phyloP scores from a whole-genome alignment of 1,140 invertebrate species.

The Penaeus japonicus region DNA sequence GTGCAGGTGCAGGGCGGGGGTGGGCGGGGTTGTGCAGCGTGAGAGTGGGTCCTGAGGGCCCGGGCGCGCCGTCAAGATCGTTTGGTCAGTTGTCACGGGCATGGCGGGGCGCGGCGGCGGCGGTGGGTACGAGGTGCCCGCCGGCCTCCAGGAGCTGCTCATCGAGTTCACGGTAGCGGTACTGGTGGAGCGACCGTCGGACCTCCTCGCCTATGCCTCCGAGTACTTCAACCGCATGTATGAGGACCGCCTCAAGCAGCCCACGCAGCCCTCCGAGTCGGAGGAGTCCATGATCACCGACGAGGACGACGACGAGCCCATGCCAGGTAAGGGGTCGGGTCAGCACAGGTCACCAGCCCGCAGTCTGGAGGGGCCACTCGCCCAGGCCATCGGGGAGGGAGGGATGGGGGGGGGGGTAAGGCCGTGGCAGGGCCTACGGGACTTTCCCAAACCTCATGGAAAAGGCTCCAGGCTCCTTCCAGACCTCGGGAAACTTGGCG shows the following conservation, averaged over 20 bases:
- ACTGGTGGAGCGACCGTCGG: constrained; percentile 87
- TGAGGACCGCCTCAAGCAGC: constrained; percentile 48
- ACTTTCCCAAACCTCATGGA: too few species aligned
- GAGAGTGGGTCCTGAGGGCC: not conserved
- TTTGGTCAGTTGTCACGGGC: constrained; percentile 47
- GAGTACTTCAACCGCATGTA: constrained; percentile 84
- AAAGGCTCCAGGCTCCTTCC: too few species aligned
- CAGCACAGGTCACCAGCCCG: not conserved
- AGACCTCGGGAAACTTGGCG: too few species aligned
- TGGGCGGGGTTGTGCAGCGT: not conserved
- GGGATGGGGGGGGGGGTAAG: too few species aligned
- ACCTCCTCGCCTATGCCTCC: constrained; percentile 90
- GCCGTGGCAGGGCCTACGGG: too few species aligned
- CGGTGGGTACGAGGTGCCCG: constrained; percentile 71
- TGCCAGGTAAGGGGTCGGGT: constrained; percentile 37
- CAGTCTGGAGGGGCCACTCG: not conserved
- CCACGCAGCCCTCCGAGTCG: not conserved
- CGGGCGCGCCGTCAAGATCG: constrained; percentile 33
- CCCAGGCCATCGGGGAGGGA: too few species aligned
- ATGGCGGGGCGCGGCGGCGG: constrained; percentile 38
- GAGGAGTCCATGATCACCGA: constrained; percentile 19
- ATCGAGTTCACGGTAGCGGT: constrained; percentile 96
- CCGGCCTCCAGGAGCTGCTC: constrained; percentile 90
- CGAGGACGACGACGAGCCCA: constrained; percentile 46
- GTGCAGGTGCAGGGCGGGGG: not conserved